Conservation (phyloP, 2,113 vertebrate species). For the Apodemus sylvaticus region DNA sequence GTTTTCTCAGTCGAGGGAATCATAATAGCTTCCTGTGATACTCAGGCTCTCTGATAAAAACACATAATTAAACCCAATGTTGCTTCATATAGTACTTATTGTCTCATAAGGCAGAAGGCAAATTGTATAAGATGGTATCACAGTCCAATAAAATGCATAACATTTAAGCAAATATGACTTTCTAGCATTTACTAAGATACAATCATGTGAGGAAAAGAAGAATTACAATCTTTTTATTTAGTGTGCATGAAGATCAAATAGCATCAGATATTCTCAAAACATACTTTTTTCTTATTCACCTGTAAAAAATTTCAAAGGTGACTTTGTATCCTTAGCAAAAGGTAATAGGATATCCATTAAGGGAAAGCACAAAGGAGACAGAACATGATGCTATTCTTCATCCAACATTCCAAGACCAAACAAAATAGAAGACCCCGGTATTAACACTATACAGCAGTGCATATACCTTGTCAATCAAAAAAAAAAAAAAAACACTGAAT, state of each 20-base stretch:
- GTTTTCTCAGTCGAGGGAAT: background rate
- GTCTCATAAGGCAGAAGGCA: background rate
- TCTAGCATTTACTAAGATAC: slow-evolving; percentile 58
- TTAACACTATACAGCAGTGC: background rate
- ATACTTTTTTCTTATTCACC: slow-evolving; percentile 59
- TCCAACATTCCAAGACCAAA: background rate
- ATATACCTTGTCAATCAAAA: background rate
- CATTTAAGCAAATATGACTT: slow-evolving; percentile 54
- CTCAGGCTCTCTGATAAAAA: background rate
- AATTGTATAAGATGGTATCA: slow-evolving; percentile 46
- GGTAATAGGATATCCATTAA: background rate
- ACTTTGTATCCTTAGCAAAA: slow-evolving; percentile 45
- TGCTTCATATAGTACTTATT: slow-evolving; percentile 1
- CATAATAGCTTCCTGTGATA: background rate
- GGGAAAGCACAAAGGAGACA: background rate
- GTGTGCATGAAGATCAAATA: slow-evolving; percentile 50
- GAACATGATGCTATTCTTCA: background rate
- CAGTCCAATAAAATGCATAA: slow-evolving; percentile 34
- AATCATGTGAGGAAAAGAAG: slow-evolving; percentile 39
- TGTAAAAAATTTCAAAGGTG: slow-evolving; percentile 71
- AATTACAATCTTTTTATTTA: slow-evolving; percentile 56
- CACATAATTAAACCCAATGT: background rate
- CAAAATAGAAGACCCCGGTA: background rate
- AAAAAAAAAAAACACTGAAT: background rate
- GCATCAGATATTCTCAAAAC: slow-evolving; percentile 36